A percentile compares a stretch with the other conserved stretches of the same genome.
These are phyloP conservation scores for Drosophila pandora DNA, from an alignment of 1,140 invertebrate species.

Conservation along the genomic window DNA sequence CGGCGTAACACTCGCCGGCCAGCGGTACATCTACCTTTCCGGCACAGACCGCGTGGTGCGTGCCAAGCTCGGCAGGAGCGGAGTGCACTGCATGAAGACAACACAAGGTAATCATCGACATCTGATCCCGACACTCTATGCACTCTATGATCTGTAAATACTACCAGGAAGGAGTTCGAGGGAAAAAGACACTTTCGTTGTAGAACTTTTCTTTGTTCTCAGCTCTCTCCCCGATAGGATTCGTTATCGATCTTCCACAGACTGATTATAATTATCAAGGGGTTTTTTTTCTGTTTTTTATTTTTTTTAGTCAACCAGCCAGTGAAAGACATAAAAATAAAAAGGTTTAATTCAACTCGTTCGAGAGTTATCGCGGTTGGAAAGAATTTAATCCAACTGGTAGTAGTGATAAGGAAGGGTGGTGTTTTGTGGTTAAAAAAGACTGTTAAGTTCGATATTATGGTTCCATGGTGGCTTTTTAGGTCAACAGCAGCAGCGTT, in stretches of 20 bases:
- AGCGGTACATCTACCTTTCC: constrained; percentile 96
- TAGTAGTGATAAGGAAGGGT: not conserved
- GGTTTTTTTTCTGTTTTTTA: constrained; percentile 9
- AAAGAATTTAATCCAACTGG: constrained; percentile 62
- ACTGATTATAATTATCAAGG: constrained; percentile 31
- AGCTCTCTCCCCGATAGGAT: not conserved
- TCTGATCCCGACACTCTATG: too few relatives aligned
- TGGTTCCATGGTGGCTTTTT: constrained; percentile 41
- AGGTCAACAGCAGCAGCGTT: constrained; percentile 53
- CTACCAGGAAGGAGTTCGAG: too few relatives aligned
- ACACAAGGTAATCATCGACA: constrained; percentile 88
- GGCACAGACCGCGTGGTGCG: constrained; percentile 95
- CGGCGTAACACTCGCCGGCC: constrained; percentile 94
- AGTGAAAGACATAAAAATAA: constrained; percentile 2
- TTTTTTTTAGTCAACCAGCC: constrained; percentile 3
- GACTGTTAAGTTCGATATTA: constrained; percentile 26
- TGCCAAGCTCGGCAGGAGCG: constrained; percentile 95
- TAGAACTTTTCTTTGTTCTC: not conserved
- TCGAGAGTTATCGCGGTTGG: constrained; percentile 41
- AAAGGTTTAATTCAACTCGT: constrained; percentile 26
- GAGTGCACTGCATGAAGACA: constrained; percentile 97
- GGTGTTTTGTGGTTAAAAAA: not conserved
- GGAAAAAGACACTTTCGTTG: too few relatives aligned
- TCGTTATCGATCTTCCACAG: constrained; percentile 29
- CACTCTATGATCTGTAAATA: too few relatives aligned